phyloP scores from a whole-genome alignment of 2,888 invertebrate species.

The Sminthurinus aureus region DNA sequence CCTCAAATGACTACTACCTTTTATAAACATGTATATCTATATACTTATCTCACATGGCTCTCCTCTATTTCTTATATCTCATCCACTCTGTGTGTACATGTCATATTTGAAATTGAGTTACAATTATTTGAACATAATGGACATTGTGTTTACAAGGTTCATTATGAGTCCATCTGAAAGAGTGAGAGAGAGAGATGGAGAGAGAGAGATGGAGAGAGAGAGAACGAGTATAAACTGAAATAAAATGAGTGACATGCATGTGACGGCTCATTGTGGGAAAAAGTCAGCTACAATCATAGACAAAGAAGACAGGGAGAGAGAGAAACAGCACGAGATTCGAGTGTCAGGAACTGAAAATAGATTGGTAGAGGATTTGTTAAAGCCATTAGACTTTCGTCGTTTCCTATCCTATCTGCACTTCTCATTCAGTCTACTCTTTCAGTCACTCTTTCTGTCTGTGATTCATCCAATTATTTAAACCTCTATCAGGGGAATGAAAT shows the following conservation, averaged over 20 bases:
- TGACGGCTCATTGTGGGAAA: conserved; percentile 34
- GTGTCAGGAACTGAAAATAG: conserved; percentile 36
- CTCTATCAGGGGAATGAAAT: conserved; percentile 34
- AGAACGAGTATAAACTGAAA: conserved; percentile 8
- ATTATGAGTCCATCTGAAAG: conserved; percentile 2
- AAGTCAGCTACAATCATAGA: conserved; percentile 33
- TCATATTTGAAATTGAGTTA: conserved; percentile 29
- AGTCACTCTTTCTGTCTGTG: conserved; percentile 26
- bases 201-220: not conserved
- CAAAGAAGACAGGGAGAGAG: conserved; percentile 14
- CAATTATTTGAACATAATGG: conserved; percentile 28
- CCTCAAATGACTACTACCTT: not conserved
- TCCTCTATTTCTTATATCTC: no score
- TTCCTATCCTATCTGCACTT: not conserved
- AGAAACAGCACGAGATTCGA: conserved; percentile 30
- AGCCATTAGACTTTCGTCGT: conserved; percentile 17
- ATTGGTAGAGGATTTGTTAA: conserved; percentile 24
- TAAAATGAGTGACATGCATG: conserved; percentile 35
- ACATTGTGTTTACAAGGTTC: conserved; percentile 9
- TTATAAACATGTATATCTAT: not conserved
- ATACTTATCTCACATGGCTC: no score
- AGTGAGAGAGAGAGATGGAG: not conserved
- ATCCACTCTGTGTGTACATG: not conserved
- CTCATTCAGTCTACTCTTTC: not conserved
- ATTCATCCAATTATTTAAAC: conserved; percentile 41